A percentile compares a stretch with the other conserved stretches of the same genome.
Evolutionary conservation across 2,797 vertebrate species (phyloP).

Genomic region (Neopelma chrysocephalum): DNA sequence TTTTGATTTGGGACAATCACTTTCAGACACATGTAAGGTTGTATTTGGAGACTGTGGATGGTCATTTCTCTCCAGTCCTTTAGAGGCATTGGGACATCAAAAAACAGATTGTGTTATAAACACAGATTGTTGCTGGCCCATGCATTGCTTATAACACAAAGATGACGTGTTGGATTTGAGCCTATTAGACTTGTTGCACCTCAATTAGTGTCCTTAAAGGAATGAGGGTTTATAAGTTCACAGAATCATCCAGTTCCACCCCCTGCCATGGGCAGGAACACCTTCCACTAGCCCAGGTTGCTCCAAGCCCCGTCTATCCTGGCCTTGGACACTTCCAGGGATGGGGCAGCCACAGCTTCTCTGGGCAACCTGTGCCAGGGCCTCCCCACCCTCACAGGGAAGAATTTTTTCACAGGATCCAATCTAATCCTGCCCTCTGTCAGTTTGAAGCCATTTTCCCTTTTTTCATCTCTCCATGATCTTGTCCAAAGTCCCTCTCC

Average conservation of each 20-base stretch:
- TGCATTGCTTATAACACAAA: no score
- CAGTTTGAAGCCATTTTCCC: not conserved
- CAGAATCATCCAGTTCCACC: not conserved
- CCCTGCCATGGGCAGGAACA: not conserved
- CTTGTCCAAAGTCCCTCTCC: not conserved
- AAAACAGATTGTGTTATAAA: not conserved
- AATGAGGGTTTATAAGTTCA: not conserved
- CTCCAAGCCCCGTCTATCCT: not conserved
- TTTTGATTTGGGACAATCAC: not conserved
- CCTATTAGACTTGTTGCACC: not conserved
- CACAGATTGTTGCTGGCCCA: no score
- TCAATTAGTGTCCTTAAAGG: not conserved
- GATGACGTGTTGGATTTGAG: not conserved
- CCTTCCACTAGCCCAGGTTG: not conserved
- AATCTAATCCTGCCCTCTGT: fast-evolving
- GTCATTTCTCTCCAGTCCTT: not conserved
- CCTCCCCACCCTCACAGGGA: not conserved
- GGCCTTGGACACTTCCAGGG: not conserved
- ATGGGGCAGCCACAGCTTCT: not conserved
- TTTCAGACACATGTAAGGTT: not conserved
- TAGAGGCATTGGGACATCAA: not conserved
- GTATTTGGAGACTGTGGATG: not conserved
- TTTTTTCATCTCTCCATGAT: not conserved
- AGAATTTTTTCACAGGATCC: not conserved
- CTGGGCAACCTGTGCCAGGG: not conserved